Evolutionary conservation across 2,797 vertebrate species (phyloP), one percentile per base, ranked within the genome.

Genomic region (Lerista edwardsae): DNA sequence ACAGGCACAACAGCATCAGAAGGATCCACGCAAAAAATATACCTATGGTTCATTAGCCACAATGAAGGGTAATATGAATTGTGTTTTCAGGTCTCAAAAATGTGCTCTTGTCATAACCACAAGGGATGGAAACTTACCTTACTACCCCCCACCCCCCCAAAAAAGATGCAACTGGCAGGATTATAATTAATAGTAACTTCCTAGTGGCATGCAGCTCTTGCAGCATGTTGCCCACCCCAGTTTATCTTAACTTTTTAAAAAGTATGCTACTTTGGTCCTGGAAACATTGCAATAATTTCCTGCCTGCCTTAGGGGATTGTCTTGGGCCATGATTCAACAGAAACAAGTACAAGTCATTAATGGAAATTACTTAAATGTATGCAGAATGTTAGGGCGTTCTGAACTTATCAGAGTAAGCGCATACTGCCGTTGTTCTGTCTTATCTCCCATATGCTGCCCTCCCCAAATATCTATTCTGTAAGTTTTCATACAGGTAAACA

Each of bases 321-420:
- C 78, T 57, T 69, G 65, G 78, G 44, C 65, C 78, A 64, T 80
- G 78, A 55, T 69, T 80, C 65, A 80, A 80, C 65, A 57, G 55
- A 55, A 80, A 55, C 65, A 80, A 31, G 64, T 80, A 68, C 17
- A 7, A 36, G 36, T 68, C 47, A 51, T 64, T 80, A n/a, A 11
- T 55, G 78, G 47, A 80, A 68, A 79, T 79, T n/a, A 79, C 11
- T 17, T 68, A 67, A 79, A 67, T 68, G 41, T 51, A 29, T 31
- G 62, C 57, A 44, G 55, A 59, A 75, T 29, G 55, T 75, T 57
- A 21, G 55, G 55, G 55, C 55, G 3, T 57, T 21, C 21, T 57
- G 21, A 17, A 57, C 55, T 21, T 57, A 57, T 57, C 19, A 17
- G 21, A 2, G 6, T 57, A 57, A 57, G 55, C 2, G 15, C 55